These are phyloP conservation scores for Hystrix cristata DNA, from an alignment of 2,113 vertebrate species.

Conservation along the genomic window DNA sequence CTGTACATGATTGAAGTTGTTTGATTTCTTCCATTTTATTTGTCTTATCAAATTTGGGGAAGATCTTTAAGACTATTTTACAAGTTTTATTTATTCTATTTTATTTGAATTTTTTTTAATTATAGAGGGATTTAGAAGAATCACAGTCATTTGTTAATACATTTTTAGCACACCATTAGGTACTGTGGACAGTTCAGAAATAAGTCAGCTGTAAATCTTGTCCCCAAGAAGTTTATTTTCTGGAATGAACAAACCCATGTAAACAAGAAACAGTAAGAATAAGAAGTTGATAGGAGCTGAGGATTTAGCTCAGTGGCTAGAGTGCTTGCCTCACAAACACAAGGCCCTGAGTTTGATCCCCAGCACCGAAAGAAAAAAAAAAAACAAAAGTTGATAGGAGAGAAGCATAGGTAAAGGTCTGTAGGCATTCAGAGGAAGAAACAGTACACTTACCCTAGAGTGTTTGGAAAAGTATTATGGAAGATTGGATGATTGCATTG, in stretches of 20 bases:
- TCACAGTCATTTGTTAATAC: slow-evolving; percentile 42
- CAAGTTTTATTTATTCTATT: slow-evolving; percentile 42
- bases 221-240: slow-evolving; percentile 44
- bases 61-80: slow-evolving; percentile 33
- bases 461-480: slow-evolving; percentile 10
- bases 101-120: slow-evolving; percentile 47
- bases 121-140: slow-evolving; percentile 51
- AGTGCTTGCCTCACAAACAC: too few relatives aligned
- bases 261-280: background rate
- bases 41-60: slow-evolving; percentile 45
- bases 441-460: background rate
- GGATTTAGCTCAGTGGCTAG: too few relatives aligned
- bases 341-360: too few relatives aligned
- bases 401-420: slow-evolving; percentile 28
- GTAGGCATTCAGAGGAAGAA: slow-evolving; percentile 28
- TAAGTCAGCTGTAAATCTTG: slow-evolving; percentile 48
- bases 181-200: slow-evolving; percentile 22
- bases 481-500: background rate
- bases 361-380: too few relatives aligned
- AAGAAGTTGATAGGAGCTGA: background rate
- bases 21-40: slow-evolving; percentile 61
- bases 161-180: slow-evolving; percentile 10
- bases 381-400: background rate
- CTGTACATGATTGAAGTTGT: slow-evolving; percentile 57
- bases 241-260: background rate